Percentiles rank a stretch among this genome's conserved stretches.
Conservation (phyloP, 64 coral and sea anemone species). For the Anthopleura sola region DNA sequence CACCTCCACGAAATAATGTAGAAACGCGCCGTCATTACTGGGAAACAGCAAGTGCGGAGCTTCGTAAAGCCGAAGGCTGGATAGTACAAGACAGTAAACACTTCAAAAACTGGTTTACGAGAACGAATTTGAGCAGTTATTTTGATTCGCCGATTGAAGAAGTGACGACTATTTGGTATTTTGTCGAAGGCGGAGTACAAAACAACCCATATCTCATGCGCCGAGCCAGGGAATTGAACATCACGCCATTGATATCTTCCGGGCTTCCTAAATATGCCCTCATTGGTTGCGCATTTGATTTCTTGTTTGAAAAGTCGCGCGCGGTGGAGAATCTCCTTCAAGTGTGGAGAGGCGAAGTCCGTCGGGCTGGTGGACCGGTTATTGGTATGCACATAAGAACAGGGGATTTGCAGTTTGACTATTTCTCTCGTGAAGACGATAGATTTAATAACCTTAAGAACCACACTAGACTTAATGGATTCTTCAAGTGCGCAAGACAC, state of each 20-base stretch:
- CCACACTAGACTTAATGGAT: conserved; percentile 24
- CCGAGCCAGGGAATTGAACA: conserved; percentile 43
- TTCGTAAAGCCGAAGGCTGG: conserved; percentile 45
- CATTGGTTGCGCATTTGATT: conserved; percentile 82
- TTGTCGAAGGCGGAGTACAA: conserved; percentile 69
- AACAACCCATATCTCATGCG: conserved; percentile 60
- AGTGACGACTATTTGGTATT: conserved; percentile 85
- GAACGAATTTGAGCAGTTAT: conserved; percentile 61
- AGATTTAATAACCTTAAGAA: conserved; percentile 28
- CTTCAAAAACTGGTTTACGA: conserved; percentile 61
- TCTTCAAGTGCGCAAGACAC: conserved; percentile 68
- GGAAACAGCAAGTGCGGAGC: conserved; percentile 45
- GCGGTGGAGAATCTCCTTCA: conserved; percentile 29
- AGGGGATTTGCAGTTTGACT: conserved; percentile 81
- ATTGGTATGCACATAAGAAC: conserved; percentile 85
- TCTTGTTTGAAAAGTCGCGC: conserved; percentile 63
- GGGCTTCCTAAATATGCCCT: conserved; percentile 54
- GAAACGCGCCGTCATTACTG: conserved; percentile 48
- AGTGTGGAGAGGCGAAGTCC: conserved; percentile 33
- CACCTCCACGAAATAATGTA: conserved; percentile 27
- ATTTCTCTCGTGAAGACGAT: conserved; percentile 38
- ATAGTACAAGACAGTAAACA: conserved; percentile 52
- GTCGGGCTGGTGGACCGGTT: conserved; percentile 15
- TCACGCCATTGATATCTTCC: conserved; percentile 50
- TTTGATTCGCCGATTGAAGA: conserved; percentile 65